phyloP scores from a whole-genome alignment of 2,797 vertebrate genomes.

The Sarcoramphus papa region DNA sequence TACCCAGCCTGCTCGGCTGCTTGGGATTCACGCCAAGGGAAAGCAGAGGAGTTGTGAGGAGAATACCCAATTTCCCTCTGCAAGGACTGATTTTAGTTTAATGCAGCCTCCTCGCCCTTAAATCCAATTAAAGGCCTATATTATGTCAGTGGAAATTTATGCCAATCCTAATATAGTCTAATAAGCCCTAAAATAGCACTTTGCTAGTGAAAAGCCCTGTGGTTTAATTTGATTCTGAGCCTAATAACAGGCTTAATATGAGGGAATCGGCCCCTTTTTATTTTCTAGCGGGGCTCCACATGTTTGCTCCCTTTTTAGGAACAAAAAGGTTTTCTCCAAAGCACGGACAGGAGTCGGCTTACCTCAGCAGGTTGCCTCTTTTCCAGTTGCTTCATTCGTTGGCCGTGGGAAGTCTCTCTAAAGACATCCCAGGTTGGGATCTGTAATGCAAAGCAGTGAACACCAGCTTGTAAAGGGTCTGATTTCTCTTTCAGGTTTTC shows the following conservation, averaged over 20 bases:
- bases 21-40: slow-evolving; percentile 60
- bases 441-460: not conserved
- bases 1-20: slow-evolving; percentile 37
- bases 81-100: slow-evolving; percentile 69
- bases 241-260: slow-evolving; percentile 77
- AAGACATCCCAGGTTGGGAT: not conserved
- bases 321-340: not conserved
- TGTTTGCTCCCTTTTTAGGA: slow-evolving; percentile 49
- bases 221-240: slow-evolving; percentile 80
- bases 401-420: not conserved
- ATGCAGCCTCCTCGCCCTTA: slow-evolving; percentile 75
- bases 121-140: slow-evolving; percentile 82
- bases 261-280: slow-evolving; percentile 74
- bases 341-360: not conserved
- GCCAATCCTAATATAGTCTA: slow-evolving; percentile 84
- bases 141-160: slow-evolving; percentile 82
- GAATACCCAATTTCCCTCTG: slow-evolving; percentile 65
- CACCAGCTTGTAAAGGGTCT: not conserved
- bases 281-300: slow-evolving; percentile 61
- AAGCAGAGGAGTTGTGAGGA: slow-evolving; percentile 57
- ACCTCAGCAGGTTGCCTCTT: not conserved
- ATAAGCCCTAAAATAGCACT: slow-evolving; percentile 83
- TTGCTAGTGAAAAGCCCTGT: slow-evolving; percentile 75
- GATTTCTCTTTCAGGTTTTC: not conserved
- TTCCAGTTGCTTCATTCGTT: not conserved